phyloP scores from a whole-genome alignment of 2,113 vertebrate species.

The Lepidiolamprologus cunningtoni region DNA sequence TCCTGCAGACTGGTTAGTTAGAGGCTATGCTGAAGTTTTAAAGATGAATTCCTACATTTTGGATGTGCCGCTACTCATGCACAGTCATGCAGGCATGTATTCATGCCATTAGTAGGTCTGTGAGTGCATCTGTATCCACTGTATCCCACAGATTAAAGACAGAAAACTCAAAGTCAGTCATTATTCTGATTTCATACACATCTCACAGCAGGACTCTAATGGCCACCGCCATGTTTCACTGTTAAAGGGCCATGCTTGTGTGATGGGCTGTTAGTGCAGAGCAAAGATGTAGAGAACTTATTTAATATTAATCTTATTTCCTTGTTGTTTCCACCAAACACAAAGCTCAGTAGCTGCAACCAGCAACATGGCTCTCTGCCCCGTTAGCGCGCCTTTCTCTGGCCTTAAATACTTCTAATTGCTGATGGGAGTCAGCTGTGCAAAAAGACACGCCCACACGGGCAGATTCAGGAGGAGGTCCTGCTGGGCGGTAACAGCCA shows the following conservation, averaged over 20 bases:
- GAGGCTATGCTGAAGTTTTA: slow-evolving; percentile 66
- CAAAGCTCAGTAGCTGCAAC: accelerated
- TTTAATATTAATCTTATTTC: not conserved
- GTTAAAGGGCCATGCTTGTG: not conserved
- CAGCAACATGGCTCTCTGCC: not conserved
- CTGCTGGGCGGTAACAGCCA: not conserved
- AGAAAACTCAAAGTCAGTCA: slow-evolving; percentile 8
- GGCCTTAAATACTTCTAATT: not conserved
- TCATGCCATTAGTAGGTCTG: slow-evolving; percentile 3
- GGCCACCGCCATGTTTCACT: not conserved
- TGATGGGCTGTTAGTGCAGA: not conserved
- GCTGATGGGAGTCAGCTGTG: not conserved
- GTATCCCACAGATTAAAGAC: slow-evolving; percentile 1
- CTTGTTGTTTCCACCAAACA: not conserved
- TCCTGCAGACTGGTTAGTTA: slow-evolving; percentile 68
- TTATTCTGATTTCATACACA: slow-evolving; percentile 53
- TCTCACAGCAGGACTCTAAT: not conserved
- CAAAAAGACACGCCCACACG: not conserved
- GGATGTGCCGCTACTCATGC: slow-evolving; percentile 38
- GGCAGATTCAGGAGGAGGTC: not conserved
- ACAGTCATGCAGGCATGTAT: not conserved
- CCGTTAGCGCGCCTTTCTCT: not conserved
- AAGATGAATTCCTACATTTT: slow-evolving; percentile 83
- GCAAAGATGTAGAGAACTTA: not conserved
- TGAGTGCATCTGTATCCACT: not conserved